Percentiles rank a stretch among this genome's conserved stretches.
Evolutionary conservation across 2,888 invertebrate genomes (phyloP).

Genomic region (Netelia virgata): DNA sequence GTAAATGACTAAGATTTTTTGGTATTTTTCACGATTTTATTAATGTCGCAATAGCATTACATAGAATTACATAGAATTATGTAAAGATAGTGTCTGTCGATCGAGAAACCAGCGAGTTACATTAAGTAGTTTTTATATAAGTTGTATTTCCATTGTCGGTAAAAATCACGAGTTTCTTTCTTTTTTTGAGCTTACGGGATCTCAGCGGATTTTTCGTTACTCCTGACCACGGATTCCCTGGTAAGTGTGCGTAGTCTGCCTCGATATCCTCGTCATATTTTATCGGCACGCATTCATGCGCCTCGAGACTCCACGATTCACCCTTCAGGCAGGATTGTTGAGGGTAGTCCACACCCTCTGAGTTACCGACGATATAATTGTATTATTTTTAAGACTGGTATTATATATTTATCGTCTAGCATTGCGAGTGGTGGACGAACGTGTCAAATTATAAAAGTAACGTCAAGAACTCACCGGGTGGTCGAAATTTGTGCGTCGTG

Average conservation of each 20-base stretch:
- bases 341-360: slow-evolving; percentile 72
- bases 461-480: slow-evolving; percentile 45
- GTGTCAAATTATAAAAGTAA: not conserved
- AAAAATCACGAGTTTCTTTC: slow-evolving; percentile 66
- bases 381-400: not conserved
- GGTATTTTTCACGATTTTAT: slow-evolving; percentile 33
- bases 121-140: slow-evolving; percentile 62
- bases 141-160: slow-evolving; percentile 67
- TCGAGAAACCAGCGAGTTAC: not conserved
- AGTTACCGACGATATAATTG: slow-evolving; percentile 22
- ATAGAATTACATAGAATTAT: slow-evolving; percentile 10
- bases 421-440: not conserved
- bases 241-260: slow-evolving; percentile 68
- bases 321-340: slow-evolving; percentile 71
- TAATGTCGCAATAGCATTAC: slow-evolving; percentile 34
- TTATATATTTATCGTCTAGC: not conserved
- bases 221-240: slow-evolving; percentile 63
- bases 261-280: slow-evolving; percentile 68
- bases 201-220: slow-evolving; percentile 49
- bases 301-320: slow-evolving; percentile 70
- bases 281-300: slow-evolving; percentile 71
- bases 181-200: slow-evolving; percentile 50
- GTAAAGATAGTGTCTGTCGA: not conserved
- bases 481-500: slow-evolving; percentile 55
- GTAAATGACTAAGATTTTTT: slow-evolving; percentile 2